Evolutionary conservation across 2,797 vertebrate genomes (phyloP).

Genomic region (Cossypha polioptera): DNA sequence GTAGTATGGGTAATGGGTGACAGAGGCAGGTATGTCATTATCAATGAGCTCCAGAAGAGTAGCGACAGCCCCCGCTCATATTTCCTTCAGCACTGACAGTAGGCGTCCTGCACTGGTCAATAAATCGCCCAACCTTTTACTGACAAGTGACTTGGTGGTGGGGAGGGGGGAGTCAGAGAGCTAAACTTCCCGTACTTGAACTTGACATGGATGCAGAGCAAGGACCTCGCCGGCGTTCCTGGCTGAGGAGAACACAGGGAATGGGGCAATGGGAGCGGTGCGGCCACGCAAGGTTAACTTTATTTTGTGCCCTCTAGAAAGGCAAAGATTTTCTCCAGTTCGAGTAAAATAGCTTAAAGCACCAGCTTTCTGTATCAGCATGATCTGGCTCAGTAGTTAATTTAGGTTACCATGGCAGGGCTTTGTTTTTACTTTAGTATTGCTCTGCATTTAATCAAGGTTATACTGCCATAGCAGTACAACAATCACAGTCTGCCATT

Average conservation of each 20-base stretch:
- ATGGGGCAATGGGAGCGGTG: neutral
- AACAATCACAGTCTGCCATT: conserved; percentile 52
- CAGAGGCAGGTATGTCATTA: conserved; percentile 98
- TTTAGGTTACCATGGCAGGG: conserved; percentile 56
- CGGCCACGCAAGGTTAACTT: neutral
- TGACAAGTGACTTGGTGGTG: conserved; percentile 77
- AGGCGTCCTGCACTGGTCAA: conserved; percentile 84
- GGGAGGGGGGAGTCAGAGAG: conserved; percentile 56
- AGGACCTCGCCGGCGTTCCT: neutral
- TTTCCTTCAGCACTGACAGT: conserved; percentile 87
- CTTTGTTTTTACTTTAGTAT: conserved; percentile 67
- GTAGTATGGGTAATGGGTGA: conserved; percentile 95
- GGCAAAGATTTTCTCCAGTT: neutral
- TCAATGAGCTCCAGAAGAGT: conserved; percentile 92
- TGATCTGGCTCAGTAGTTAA: conserved; percentile 48
- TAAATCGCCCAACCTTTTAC: conserved; percentile 89
- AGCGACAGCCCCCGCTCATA: conserved; percentile 89
- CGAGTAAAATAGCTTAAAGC: conserved; percentile 1
- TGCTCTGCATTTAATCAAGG: conserved; percentile 67
- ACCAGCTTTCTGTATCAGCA: neutral
- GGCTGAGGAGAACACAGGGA: neutral
- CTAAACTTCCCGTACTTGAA: conserved; percentile 70
- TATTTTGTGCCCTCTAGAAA: conserved; percentile 11
- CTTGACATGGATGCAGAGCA: conserved; percentile 9
- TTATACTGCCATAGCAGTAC: conserved; percentile 41